Conservation (phyloP, 2,888 invertebrate genomes). For the Limnephilus rhombicus region DNA sequence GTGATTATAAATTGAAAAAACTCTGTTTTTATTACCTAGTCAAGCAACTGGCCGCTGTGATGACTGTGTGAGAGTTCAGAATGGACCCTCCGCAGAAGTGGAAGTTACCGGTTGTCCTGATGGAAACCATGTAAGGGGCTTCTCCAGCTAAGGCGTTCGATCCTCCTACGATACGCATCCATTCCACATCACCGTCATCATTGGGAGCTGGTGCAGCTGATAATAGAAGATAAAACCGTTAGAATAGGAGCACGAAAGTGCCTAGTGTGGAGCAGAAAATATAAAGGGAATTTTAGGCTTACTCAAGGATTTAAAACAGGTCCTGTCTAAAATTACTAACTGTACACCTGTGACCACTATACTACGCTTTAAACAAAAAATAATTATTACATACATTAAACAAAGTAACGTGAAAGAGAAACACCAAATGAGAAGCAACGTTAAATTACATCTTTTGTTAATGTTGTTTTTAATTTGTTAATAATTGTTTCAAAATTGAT, state of each 20-base stretch:
- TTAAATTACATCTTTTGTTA: too few species aligned
- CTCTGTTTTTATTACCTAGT: conserved; percentile 68
- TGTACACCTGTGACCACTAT: neutral
- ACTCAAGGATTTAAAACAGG: neutral
- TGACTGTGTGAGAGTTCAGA: conserved; percentile 72
- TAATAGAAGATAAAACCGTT: neutral
- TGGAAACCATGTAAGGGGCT: conserved; percentile 68
- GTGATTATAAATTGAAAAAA: neutral
- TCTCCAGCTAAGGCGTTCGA: conserved; percentile 66
- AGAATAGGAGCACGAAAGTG: too few species aligned
- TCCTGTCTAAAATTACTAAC: neutral
- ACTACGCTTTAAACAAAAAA: neutral
- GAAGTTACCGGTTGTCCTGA: conserved; percentile 59
- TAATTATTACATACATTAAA: too few species aligned
- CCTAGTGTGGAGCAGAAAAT: too few species aligned
- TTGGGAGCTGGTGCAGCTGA: conserved; percentile 34
- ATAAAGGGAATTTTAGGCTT: neutral
- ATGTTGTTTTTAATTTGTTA: too few species aligned
- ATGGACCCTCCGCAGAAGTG: conserved; percentile 74
- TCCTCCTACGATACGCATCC: conserved; percentile 67
- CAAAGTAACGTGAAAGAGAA: too few species aligned
- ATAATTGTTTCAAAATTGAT: too few species aligned
- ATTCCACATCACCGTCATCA: neutral
- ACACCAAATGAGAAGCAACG: too few species aligned
- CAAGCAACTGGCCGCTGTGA: conserved; percentile 77